Conservation (phyloP, 2,888 invertebrate genomes). For the Podotricha telesiphe region DNA sequence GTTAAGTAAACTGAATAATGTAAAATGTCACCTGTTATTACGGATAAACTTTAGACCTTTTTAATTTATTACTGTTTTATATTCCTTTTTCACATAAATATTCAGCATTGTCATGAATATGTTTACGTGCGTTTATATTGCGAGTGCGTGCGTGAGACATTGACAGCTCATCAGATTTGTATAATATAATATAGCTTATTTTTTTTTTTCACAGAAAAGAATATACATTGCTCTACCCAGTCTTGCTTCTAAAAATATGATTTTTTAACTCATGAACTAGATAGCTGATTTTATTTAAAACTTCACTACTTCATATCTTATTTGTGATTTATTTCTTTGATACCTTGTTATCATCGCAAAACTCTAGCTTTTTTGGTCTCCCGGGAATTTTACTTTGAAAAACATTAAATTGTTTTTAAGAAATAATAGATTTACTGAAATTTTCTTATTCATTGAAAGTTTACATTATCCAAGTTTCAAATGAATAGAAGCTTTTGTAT, state of each 20-base stretch:
- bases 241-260: neutral
- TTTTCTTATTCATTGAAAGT: constrained; percentile 1
- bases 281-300: neutral
- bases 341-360: neutral
- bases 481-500: constrained; percentile 19
- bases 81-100: constrained; percentile 19
- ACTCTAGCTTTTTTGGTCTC: neutral
- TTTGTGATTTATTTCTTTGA: neutral
- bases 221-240: neutral
- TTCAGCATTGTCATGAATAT: constrained; percentile 19
- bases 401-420: neutral
- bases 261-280: neutral
- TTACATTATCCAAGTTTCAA: constrained; percentile 9
- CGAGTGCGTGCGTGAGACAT: constrained; percentile 11
- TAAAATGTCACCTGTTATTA: neutral
- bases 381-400: neutral
- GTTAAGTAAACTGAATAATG: neutral
- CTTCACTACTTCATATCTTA: neutral
- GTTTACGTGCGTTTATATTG: constrained; percentile 5
- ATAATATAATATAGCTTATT: neutral
- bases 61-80: constrained; percentile 21
- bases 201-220: neutral
- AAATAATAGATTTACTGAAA: neutral
- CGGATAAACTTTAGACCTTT: constrained; percentile 9
- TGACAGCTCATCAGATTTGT: constrained; percentile 13